Percentiles rank a stretch among this genome's conserved stretches.
Conservation (phyloP, 2,888 invertebrate species). For the Parasteatoda lunata region DNA sequence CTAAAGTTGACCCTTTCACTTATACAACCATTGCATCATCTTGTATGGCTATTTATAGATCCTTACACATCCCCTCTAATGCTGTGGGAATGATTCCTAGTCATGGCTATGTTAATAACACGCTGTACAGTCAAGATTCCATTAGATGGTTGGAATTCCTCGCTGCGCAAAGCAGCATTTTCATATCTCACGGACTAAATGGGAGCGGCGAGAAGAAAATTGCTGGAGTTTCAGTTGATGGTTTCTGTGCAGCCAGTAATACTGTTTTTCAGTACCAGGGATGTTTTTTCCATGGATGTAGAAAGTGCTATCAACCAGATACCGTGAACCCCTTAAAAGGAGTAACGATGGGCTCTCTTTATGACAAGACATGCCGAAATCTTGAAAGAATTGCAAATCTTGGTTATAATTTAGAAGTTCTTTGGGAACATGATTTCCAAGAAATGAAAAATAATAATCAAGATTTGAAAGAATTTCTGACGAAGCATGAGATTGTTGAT, state of each 20-base stretch:
- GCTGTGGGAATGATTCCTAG: neutral
- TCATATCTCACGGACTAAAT: neutral
- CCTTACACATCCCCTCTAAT: neutral
- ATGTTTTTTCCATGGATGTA: slow-evolving; percentile 19
- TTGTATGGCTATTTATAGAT: neutral
- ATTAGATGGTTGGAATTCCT: too few relatives aligned
- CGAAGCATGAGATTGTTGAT: neutral
- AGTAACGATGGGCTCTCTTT: neutral
- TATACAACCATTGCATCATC: neutral
- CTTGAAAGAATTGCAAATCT: neutral
- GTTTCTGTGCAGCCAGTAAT: neutral
- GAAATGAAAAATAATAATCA: neutral
- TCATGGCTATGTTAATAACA: neutral
- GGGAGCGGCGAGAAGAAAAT: neutral
- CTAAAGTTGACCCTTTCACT: neutral
- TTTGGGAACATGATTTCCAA: slow-evolving; percentile 70
- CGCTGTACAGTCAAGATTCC: neutral
- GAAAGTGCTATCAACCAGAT: neutral
- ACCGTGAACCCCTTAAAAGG: neutral
- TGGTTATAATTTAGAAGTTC: slow-evolving; percentile 67
- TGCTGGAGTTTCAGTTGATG: neutral
- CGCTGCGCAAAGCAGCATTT: neutral
- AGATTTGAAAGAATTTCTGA: slow-evolving; percentile 12
- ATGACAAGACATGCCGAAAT: neutral
- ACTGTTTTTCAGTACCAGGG: neutral